phyloP scores from a whole-genome alignment of 1,140 invertebrate genomes.

The Trichoplusia ni region DNA sequence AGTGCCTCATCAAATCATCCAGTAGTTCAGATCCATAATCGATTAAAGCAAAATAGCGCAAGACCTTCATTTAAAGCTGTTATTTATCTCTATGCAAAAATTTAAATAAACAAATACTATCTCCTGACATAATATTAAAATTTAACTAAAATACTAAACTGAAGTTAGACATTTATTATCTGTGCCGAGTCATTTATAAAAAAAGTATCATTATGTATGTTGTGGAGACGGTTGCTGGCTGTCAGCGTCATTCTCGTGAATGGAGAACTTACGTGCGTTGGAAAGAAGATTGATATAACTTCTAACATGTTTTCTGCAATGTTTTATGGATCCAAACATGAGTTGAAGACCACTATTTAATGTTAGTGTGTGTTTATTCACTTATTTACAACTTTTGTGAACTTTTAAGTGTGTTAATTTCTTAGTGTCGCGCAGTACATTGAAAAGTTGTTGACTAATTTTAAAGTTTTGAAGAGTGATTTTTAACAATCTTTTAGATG shows the following conservation, averaged over 20 bases:
- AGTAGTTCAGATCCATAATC: no score
- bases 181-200: neutral
- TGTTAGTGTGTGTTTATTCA: constrained; percentile 13
- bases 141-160: no score
- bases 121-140: no score
- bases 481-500: constrained; percentile 28
- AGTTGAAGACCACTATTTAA: neutral
- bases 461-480: constrained; percentile 48
- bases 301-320: neutral
- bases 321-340: neutral
- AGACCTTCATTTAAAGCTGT: no score
- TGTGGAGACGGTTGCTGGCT: constrained; percentile 25
- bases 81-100: no score
- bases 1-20: no score
- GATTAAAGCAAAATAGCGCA: no score
- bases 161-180: neutral
- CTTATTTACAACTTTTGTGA: constrained; percentile 28
- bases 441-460: constrained; percentile 59
- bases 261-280: constrained; percentile 12
- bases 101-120: no score
- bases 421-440: constrained; percentile 46
- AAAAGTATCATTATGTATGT: neutral
- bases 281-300: neutral
- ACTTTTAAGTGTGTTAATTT: constrained; percentile 39
- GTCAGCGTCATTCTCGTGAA: constrained; percentile 39